Percentiles rank a stretch among this genome's conserved stretches.
Conservation (phyloP, 2,888 invertebrate species). For the Chloroclysta siterata region DNA sequence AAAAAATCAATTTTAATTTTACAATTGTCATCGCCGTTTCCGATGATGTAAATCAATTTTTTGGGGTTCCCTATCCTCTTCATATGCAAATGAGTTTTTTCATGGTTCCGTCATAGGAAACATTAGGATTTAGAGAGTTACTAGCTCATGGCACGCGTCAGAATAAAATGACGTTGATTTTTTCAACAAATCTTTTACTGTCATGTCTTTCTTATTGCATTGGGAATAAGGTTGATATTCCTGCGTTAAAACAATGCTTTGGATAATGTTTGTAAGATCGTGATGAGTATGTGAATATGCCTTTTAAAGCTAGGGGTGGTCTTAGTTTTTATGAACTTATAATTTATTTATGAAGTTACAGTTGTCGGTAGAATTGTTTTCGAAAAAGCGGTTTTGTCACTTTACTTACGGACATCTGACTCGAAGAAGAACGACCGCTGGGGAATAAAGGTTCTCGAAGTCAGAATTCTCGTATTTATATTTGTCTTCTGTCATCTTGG, state of each 20-base stretch:
- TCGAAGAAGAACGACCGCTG: no score
- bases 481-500: no score
- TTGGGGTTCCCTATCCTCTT: constrained; percentile 1
- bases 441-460: no score
- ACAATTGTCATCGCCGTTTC: constrained; percentile 6
- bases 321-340: constrained; percentile 64
- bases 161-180: constrained; percentile 27
- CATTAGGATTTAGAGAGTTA: constrained; percentile 30
- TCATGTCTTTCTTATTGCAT: not conserved
- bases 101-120: not conserved
- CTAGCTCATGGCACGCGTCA: constrained; percentile 31
- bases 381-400: not conserved
- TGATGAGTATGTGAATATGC: constrained; percentile 60
- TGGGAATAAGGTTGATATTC: constrained; percentile 15
- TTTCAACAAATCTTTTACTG: not conserved
- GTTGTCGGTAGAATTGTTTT: not conserved
- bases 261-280: constrained; percentile 39
- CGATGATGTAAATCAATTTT: constrained; percentile 12
- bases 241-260: constrained; percentile 26
- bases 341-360: constrained; percentile 68
- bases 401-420: no score
- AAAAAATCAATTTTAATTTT: constrained; percentile 1
- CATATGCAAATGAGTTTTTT: constrained; percentile 14
- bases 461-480: no score
- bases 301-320: constrained; percentile 63